Conservation (phyloP, 2,113 vertebrate genomes). For the Poeciliopsis retropinna region DNA sequence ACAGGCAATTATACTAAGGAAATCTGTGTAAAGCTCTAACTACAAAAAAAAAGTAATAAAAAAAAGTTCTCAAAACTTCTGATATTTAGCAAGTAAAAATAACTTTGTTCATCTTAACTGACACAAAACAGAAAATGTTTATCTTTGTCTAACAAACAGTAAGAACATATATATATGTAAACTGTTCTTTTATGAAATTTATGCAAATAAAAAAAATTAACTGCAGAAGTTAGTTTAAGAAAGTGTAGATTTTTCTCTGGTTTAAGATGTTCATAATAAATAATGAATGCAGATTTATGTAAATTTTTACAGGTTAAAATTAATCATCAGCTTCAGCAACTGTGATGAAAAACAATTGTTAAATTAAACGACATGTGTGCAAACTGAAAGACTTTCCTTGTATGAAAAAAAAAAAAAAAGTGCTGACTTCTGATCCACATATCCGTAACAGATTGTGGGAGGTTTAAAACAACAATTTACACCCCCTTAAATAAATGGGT, state of each 20-base stretch:
- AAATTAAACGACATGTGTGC: constrained; percentile 4
- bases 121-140: background rate
- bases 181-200: background rate
- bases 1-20: background rate
- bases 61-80: background rate
- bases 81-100: background rate
- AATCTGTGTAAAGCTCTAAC: background rate
- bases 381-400: background rate
- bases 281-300: background rate
- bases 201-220: background rate
- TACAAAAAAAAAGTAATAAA: background rate
- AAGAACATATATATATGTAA: background rate
- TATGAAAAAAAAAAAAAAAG: background rate
- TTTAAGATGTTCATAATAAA: background rate
- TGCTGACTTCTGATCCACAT: constrained; percentile 5
- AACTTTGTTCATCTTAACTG: background rate
- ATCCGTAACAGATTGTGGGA: background rate
- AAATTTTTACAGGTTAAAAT: background rate
- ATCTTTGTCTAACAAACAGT: background rate
- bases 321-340: no score
- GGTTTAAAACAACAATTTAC: background rate
- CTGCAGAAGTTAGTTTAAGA: background rate
- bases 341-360: background rate
- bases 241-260: background rate
- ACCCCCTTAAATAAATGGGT: background rate